Percentiles rank a stretch among this genome's conserved stretches.
These are phyloP conservation scores for Reinhardtius hippoglossoides DNA, from an alignment of 2,113 vertebrate genomes.

Conservation along the genomic window DNA sequence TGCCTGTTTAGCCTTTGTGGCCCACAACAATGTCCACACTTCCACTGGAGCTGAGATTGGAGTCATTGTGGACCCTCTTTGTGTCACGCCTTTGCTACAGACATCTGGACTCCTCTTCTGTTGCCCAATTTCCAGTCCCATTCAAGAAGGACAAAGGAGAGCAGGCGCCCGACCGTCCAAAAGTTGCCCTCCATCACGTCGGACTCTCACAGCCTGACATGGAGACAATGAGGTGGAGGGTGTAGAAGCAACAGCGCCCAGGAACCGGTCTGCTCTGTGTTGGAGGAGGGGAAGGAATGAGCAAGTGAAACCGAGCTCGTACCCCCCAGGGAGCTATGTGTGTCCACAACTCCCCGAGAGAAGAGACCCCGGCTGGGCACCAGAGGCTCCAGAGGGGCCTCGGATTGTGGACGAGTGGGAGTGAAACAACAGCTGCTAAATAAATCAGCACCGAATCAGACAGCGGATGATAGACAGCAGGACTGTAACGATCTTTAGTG, in stretches of 20 bases:
- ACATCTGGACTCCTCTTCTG: conserved; percentile 76
- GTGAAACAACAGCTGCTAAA: conserved; percentile 70
- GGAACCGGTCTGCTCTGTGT: conserved; percentile 35
- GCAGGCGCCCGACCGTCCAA: conserved; percentile 64
- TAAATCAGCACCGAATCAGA: conserved; percentile 56
- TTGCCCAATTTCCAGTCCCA: conserved; percentile 67
- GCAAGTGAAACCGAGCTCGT: conserved; percentile 52
- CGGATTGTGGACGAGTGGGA: conserved; percentile 66
- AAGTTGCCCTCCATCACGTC: conserved; percentile 78
- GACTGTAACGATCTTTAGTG: conserved; percentile 1
- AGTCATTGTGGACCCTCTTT: conserved; percentile 64
- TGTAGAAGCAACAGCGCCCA: conserved; percentile 26
- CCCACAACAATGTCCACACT: conserved; percentile 64
- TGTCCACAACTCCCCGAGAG: conserved; percentile 41
- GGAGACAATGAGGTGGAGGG: conserved; percentile 73
- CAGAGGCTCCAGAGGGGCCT: conserved; percentile 27
- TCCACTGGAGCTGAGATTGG: conserved; percentile 43
- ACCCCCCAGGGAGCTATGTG: conserved; percentile 56
- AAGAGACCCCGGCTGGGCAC: conserved; percentile 30
- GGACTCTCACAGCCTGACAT: conserved; percentile 71
- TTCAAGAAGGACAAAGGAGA: conserved; percentile 72
- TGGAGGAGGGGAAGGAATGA: conserved; percentile 20
- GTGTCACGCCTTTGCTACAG: conserved; percentile 57
- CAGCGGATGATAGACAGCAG: conserved; percentile 28
- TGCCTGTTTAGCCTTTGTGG: conserved; percentile 58